Conservation (phyloP, 2,797 vertebrate species). For the Triplophysa bombifrons region DNA sequence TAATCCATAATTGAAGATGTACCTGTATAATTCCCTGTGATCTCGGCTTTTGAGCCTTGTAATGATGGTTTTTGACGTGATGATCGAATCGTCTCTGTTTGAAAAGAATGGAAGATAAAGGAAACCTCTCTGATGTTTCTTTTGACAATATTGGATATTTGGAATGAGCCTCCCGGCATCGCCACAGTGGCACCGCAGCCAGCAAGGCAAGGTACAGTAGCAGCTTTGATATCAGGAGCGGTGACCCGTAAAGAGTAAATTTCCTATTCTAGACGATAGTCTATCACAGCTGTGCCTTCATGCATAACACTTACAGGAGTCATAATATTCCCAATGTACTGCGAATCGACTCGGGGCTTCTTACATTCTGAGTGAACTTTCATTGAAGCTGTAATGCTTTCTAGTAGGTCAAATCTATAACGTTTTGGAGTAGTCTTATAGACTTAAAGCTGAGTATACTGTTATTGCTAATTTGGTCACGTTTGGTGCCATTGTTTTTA, state of each 20-base stretch:
- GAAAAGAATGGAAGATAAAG: conserved; percentile 9
- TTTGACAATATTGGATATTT: conserved; percentile 8
- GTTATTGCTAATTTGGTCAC: too few species aligned
- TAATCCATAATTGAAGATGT: conserved; percentile 62
- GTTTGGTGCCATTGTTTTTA: too few species aligned
- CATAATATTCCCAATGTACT: neutral
- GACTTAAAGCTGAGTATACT: too few species aligned
- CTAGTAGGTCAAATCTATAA: neutral
- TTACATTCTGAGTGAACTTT: too few species aligned
- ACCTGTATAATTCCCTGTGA: conserved; percentile 53
- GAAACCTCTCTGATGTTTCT: conserved; percentile 1
- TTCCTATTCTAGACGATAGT: neutral
- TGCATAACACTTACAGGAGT: neutral
- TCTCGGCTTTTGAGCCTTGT: conserved; percentile 27
- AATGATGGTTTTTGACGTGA: conserved; percentile 9
- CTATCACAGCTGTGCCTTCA: neutral
- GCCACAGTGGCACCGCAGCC: too few species aligned
- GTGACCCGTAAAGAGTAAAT: neutral
- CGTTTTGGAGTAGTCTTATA: too few species aligned
- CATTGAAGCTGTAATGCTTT: neutral
- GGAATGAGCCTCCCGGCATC: neutral
- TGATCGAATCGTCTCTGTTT: conserved; percentile 41
- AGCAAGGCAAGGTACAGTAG: neutral
- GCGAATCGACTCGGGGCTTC: neutral
- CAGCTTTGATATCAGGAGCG: conserved; percentile 2